These are phyloP conservation scores for Charadrius vociferus DNA, from an alignment of 2,113 vertebrate species.

Conservation along the genomic window DNA sequence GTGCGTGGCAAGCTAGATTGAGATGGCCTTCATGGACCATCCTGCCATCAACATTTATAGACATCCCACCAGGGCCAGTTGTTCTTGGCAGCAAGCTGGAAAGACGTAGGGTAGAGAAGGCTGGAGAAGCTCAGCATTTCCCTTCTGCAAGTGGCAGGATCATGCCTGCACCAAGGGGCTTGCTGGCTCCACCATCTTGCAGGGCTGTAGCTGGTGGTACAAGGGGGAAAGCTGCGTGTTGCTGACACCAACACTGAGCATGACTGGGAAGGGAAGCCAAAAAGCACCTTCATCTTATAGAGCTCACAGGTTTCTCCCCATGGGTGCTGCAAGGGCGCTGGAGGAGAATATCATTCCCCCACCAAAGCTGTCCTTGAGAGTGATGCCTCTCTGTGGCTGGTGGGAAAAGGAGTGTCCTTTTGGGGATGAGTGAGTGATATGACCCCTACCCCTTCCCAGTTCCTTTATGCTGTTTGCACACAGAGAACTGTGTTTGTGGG, in stretches of 20 bases:
- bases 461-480: not conserved
- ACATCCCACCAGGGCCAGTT: not conserved
- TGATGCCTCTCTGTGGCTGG: rapidly evolving
- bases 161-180: not conserved
- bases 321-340: not conserved
- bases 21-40: not conserved
- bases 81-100: not conserved
- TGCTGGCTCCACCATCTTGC: not conserved
- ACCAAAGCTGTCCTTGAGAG: not conserved
- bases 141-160: not conserved
- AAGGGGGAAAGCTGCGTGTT: rapidly evolving
- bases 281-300: not conserved
- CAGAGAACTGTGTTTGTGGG: rapidly evolving
- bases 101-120: not conserved
- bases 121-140: not conserved
- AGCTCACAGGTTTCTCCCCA: not conserved
- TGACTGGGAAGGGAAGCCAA: not conserved
- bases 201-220: not conserved
- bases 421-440: rapidly evolving
- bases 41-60: not conserved
- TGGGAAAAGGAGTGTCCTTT: not conserved
- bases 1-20: not conserved
- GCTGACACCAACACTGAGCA: not conserved
- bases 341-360: not conserved
- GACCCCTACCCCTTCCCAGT: rapidly evolving